Conservation (phyloP, 1,140 invertebrate species). For the Ceratoteleas bidentatus region DNA sequence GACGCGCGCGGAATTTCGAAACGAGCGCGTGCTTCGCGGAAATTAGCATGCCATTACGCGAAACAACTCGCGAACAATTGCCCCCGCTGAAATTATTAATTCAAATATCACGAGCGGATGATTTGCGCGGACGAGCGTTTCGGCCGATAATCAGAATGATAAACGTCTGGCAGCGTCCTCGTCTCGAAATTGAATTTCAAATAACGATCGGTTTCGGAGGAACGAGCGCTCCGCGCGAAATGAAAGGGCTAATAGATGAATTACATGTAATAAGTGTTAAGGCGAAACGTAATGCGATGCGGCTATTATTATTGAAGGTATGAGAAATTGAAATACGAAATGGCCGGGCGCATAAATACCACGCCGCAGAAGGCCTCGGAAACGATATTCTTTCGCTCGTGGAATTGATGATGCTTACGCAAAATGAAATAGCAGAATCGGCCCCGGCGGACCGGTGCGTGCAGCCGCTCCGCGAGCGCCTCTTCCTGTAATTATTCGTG, state of each 20-base stretch:
- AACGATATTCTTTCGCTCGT: conserved; percentile 11
- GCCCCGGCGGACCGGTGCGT: conserved; percentile 17
- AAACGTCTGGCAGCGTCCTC: conserved; percentile 7
- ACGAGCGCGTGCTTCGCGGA: conserved; percentile 2
- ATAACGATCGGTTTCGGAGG: conserved; percentile 37
- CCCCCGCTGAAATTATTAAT: conserved; percentile 25
- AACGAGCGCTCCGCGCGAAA: conserved; percentile 18
- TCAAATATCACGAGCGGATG: conserved; percentile 20
- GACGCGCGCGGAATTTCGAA: conserved; percentile 47
- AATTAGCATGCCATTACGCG: conserved; percentile 44
- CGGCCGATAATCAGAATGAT: conserved; percentile 35
- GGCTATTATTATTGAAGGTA: conserved; percentile 36
- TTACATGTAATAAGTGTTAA: conserved; percentile 49
- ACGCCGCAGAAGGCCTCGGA: too few species aligned
- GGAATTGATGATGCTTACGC: conserved; percentile 55
- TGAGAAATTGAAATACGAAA: conserved; percentile 48
- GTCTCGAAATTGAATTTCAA: conserved; percentile 46
- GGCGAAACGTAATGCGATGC: conserved; percentile 33
- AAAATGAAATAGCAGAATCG: conserved; percentile 54
- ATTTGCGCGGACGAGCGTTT: conserved; percentile 25
- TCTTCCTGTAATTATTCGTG: conserved; percentile 51
- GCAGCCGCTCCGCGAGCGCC: background rate
- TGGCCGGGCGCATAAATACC: background rate
- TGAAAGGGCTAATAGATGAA: conserved; percentile 39
- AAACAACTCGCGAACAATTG: conserved; percentile 28